Evolutionary conservation across 2,797 vertebrate genomes (phyloP).

Genomic region (Lutjanus campechanus): DNA sequence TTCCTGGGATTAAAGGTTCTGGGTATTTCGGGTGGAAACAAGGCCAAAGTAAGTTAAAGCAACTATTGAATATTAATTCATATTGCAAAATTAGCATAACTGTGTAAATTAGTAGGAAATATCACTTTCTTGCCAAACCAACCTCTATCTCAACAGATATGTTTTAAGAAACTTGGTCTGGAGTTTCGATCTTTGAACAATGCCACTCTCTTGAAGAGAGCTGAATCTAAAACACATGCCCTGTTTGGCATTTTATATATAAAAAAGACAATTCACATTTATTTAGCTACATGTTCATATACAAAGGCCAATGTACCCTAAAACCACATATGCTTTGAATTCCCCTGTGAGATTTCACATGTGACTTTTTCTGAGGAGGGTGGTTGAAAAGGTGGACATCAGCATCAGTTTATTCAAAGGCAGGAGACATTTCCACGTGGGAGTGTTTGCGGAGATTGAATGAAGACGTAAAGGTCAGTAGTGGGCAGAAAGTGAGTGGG

Average conservation of each 20-base stretch:
- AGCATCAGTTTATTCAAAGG: conserved; percentile 31
- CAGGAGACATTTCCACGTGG: conserved; percentile 33
- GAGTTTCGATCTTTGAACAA: neutral
- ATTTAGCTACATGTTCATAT: neutral
- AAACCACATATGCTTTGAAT: conserved; percentile 9
- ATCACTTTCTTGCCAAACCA: neutral
- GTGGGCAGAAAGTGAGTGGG: conserved; percentile 50
- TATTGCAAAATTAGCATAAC: neutral
- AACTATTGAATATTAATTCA: neutral
- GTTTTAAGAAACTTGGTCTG: neutral
- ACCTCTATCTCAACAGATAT: neutral
- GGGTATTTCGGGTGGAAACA: too few relatives aligned
- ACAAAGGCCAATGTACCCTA: conserved; percentile 4
- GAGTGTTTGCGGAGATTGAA: conserved; percentile 49
- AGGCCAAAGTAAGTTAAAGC: neutral
- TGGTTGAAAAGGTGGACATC: conserved; percentile 31
- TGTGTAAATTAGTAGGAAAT: too few relatives aligned
- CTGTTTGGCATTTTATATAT: neutral
- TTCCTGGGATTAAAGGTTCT: too few relatives aligned
- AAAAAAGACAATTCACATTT: neutral
- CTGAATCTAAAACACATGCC: neutral
- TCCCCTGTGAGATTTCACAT: neutral
- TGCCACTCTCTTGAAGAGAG: neutral
- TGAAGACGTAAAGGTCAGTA: conserved; percentile 72
- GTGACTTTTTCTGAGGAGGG: conserved; percentile 3